A percentile compares a stretch with the other conserved stretches of the same genome.
These are phyloP conservation scores for Neotoma lepida DNA, from an alignment of 2,113 vertebrate species.

Conservation along the genomic window DNA sequence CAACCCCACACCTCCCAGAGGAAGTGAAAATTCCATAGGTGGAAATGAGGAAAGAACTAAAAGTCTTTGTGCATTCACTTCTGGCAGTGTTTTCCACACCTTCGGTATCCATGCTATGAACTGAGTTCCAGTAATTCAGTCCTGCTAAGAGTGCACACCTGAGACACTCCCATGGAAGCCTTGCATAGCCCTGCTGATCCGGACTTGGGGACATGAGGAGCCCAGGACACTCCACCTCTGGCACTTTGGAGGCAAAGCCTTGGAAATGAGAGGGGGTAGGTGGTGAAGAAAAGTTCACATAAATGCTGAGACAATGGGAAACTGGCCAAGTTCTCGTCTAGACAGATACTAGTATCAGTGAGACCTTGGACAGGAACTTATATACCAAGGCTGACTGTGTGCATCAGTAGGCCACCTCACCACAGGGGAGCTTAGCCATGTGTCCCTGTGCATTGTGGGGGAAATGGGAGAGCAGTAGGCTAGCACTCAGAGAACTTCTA, in stretches of 20 bases:
- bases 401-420: no score
- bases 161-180: neutral
- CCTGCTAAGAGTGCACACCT: fast-evolving
- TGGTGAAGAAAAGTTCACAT: neutral
- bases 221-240: neutral
- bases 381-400: neutral
- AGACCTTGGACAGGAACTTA: neutral
- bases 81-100: fast-evolving
- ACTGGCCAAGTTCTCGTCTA: neutral
- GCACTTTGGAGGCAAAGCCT: neutral
- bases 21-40: neutral
- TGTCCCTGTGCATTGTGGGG: neutral
- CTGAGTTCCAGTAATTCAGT: neutral
- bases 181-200: fast-evolving
- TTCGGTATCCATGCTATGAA: fast-evolving
- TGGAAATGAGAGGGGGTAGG: neutral
- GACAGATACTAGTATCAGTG: neutral
- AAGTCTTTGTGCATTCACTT: neutral
- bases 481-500: neutral
- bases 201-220: neutral
- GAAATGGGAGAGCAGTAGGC: neutral
- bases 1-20: fast-evolving
- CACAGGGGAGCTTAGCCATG: neutral
- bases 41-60: neutral
- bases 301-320: neutral